Evolutionary conservation across 2,797 vertebrate genomes (phyloP).

Genomic region (Peromyscus eremicus): DNA sequence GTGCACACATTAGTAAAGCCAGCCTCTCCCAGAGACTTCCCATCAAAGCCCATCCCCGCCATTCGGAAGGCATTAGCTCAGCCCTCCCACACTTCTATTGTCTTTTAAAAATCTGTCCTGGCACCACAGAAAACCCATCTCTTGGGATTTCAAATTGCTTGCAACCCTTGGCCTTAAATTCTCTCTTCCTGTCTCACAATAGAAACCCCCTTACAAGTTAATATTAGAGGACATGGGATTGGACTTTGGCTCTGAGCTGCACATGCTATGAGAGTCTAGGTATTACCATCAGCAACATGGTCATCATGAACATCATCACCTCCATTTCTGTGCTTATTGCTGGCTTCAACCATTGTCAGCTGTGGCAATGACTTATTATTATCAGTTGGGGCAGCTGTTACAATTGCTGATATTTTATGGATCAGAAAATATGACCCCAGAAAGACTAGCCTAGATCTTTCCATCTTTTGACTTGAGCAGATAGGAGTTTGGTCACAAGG

Average conservation of each 20-base stretch:
- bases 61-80: slow-evolving; percentile 42
- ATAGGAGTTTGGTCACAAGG: neutral
- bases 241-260: neutral
- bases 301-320: neutral
- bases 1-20: neutral
- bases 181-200: neutral
- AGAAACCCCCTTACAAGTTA: neutral
- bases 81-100: slow-evolving; percentile 39
- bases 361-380: neutral
- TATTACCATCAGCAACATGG: too few relatives aligned
- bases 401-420: neutral
- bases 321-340: neutral
- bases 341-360: neutral
- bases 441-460: neutral
- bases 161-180: neutral
- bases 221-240: neutral
- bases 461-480: neutral
- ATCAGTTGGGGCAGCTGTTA: neutral
- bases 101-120: slow-evolving; percentile 34
- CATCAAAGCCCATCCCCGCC: neutral
- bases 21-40: neutral
- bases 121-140: neutral
- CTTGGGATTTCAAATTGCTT: slow-evolving; percentile 46
- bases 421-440: neutral
- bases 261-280: accelerated